Evolutionary conservation across 2,113 vertebrate genomes (phyloP), one percentile per base, ranked within the genome.

Genomic region (Cryptotis parvus): DNA sequence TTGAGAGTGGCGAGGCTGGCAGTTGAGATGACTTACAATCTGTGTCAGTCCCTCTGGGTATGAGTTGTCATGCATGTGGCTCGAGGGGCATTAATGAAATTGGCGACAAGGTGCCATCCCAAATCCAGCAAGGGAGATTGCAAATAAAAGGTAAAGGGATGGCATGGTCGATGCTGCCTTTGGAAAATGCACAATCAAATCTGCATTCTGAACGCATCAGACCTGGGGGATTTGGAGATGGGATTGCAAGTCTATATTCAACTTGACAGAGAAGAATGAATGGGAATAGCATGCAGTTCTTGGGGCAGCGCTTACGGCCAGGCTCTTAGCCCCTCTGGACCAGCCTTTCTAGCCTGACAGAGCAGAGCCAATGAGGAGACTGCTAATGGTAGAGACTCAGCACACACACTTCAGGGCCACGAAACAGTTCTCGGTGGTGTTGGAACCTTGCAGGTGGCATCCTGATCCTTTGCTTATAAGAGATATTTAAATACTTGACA

Each of bases 141-240:
- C n/a, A 55, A 27, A n/a, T 29, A 26, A 75, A 86, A 86, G 10
- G 10, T 31, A 37, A 66, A 7, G 49, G 24, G 20, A 9, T 66
- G 63, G 31, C 10, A 3, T 16, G 41, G 15, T 35, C 29, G 58
- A 27, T 37, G 24, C 41, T 75, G 29, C 68, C n/a, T 61, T 82
- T 79, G 70, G 72, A 26, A 90, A 82, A 89, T 39, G 29, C 55
- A 91, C 33, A n/a, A 35, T 78, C 39, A 81, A 75, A 12, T 33
- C 58, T 90, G 22, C 10, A 1, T 75, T 78, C n/a, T 27, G 27
- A 86, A 69, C 22, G 33, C 55, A 41, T 37, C 6, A 27, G 61
- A 12, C 18, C 49, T 22, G 31, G 20, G 37, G 20, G 22, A 35
- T 85, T 86, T 86, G 66, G 26, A 31, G 31, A 39, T 52, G 37